Evolutionary conservation across 2,797 vertebrate species (phyloP).

Genomic region (Acestrorhynchus altus): DNA sequence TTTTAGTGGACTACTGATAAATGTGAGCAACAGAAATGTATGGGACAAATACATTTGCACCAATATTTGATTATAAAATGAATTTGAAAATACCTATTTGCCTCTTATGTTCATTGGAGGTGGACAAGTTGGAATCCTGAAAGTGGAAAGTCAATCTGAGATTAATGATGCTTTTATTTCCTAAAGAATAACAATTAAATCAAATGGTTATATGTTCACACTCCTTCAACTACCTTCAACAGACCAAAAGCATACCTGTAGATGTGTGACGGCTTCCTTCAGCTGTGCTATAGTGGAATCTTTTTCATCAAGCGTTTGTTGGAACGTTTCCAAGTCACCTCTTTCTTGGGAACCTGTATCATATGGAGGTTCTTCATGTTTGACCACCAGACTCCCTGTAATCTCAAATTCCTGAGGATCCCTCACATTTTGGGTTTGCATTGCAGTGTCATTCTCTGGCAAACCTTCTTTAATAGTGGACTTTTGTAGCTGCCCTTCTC

Average conservation of each 20-base stretch:
- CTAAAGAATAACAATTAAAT: not conserved
- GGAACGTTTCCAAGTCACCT: slow-evolving; percentile 72
- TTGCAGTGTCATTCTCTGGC: slow-evolving; percentile 82
- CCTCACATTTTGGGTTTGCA: slow-evolving; percentile 83
- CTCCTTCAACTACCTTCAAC: not conserved
- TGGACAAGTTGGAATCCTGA: slow-evolving; percentile 75
- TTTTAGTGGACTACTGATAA: too few relatives aligned
- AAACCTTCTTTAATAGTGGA: slow-evolving; percentile 81
- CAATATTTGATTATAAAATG: too few relatives aligned
- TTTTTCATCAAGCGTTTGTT: slow-evolving; percentile 80
- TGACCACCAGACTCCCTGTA: slow-evolving; percentile 67
- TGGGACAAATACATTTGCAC: too few relatives aligned
- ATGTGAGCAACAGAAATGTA: too few relatives aligned
- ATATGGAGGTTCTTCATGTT: slow-evolving; percentile 68
- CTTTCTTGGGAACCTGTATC: slow-evolving; percentile 49
- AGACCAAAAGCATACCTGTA: slow-evolving; percentile 82
- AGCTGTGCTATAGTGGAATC: slow-evolving; percentile 80
- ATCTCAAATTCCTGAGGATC: slow-evolving; percentile 70
- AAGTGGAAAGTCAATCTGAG: slow-evolving; percentile 24
- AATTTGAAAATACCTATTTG: slow-evolving; percentile 92
- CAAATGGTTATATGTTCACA: not conserved
- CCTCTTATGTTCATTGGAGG: slow-evolving; percentile 72
- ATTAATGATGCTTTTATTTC: not conserved
- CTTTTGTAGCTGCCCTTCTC: slow-evolving; percentile 80
- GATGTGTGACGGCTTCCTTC: slow-evolving; percentile 77